These are phyloP conservation scores for Cyprinella venusta DNA, from an alignment of 2,797 vertebrate genomes.

Conservation along the genomic window DNA sequence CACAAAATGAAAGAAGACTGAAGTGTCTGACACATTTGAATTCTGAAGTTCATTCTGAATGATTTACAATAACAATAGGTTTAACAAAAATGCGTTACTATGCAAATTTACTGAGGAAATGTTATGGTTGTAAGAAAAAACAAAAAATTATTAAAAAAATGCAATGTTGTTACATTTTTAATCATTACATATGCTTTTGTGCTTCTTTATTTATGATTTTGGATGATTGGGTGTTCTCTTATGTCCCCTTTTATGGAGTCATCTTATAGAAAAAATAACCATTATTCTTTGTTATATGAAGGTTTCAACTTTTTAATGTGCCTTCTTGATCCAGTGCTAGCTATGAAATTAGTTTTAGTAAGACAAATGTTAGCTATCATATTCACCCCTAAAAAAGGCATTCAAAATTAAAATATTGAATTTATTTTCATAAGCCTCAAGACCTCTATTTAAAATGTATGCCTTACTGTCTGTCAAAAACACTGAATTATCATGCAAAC, in stretches of 20 bases:
- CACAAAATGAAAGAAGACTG: conserved; percentile 19
- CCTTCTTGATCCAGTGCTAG: not conserved
- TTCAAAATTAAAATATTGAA: not conserved
- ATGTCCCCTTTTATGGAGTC: not conserved
- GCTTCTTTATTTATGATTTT: not conserved
- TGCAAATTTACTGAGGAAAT: not conserved
- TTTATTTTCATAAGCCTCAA: conserved; percentile 1
- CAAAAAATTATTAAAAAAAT: not conserved
- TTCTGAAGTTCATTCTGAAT: not conserved
- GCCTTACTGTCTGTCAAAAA: conserved; percentile 13
- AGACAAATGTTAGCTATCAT: no score
- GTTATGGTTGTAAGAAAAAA: not conserved
- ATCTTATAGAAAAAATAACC: not conserved
- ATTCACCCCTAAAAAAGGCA: not conserved
- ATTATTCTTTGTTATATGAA: not conserved
- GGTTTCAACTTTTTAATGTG: not conserved
- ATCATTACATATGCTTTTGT: not conserved
- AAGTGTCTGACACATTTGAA: conserved; percentile 16
- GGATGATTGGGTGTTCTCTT: not conserved
- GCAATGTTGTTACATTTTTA: not conserved
- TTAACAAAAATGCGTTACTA: not conserved
- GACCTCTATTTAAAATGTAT: conserved; percentile 36
- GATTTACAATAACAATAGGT: conserved; percentile 10
- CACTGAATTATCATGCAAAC: conserved; percentile 35
- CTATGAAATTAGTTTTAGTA: not conserved